Percentiles rank a stretch among this genome's conserved stretches.
Conservation (phyloP, 2,797 vertebrate genomes). For the Melanotaenia pygmaea region DNA sequence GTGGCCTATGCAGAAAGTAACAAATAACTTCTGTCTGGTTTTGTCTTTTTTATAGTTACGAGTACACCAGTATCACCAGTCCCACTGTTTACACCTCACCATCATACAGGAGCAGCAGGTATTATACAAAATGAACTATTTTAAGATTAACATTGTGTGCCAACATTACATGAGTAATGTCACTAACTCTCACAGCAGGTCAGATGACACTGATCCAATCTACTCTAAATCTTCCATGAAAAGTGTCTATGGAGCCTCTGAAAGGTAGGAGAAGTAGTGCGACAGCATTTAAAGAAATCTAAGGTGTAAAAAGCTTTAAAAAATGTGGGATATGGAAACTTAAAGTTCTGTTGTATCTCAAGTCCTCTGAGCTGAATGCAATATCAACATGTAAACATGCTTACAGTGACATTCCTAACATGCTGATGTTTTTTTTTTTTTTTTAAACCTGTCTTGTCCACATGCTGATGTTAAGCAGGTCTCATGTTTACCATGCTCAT, state of each 20-base stretch:
- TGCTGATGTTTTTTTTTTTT: constrained; percentile 3
- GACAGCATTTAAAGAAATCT: not conserved
- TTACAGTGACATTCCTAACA: not conserved
- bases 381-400: not conserved
- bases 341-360: not conserved
- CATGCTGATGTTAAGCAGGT: not conserved
- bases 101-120: constrained; percentile 80
- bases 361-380: not conserved
- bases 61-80: constrained; percentile 68
- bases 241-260: constrained; percentile 71
- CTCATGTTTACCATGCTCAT: not conserved
- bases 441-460: no score
- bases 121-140: not conserved
- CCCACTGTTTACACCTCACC: constrained; percentile 69
- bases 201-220: constrained; percentile 50
- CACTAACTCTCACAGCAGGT: constrained; percentile 46
- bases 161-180: not conserved
- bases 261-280: constrained; percentile 77
- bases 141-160: not conserved
- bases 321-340: not conserved
- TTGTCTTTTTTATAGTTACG: constrained; percentile 69
- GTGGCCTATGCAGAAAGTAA: not conserved
- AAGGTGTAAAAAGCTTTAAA: not conserved
- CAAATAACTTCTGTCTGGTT: constrained; percentile 23
- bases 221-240: constrained; percentile 63